phyloP scores from a whole-genome alignment of 2,113 vertebrate species.

The Alligator sinensis region DNA sequence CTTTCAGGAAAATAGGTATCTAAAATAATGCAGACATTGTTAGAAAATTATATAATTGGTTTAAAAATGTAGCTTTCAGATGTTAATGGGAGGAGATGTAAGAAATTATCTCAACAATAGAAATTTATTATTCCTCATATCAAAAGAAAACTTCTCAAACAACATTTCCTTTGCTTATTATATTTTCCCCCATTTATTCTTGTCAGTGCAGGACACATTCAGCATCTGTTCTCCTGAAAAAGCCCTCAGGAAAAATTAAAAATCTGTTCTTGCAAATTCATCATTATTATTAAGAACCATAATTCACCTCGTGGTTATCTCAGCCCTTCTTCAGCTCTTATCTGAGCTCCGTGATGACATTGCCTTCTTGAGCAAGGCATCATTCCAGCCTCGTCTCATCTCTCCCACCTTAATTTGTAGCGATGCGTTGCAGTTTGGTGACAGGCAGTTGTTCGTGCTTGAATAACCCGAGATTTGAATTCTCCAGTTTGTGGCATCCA shows the following conservation, averaged over 20 bases:
- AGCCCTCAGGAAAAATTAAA: conserved; percentile 81
- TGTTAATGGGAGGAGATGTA: background rate
- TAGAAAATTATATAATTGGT: conserved; percentile 8
- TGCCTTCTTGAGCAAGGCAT: conserved; percentile 73
- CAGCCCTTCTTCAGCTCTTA: conserved; percentile 63
- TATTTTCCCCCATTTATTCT: conserved; percentile 65
- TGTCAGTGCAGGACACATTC: conserved; percentile 73
- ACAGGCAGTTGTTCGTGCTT: conserved; percentile 88
- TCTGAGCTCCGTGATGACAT: conserved; percentile 75
- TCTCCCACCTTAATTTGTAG: conserved; percentile 84
- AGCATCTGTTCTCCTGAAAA: conserved; percentile 80
- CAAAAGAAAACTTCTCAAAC: conserved; percentile 47
- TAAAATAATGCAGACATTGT: conserved; percentile 8
- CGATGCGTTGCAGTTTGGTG: conserved; percentile 82
- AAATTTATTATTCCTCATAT: conserved; percentile 51
- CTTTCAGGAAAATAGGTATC: background rate
- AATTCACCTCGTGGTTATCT: conserved; percentile 78
- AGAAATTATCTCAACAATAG: conserved; percentile 33
- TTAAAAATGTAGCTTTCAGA: conserved; percentile 41
- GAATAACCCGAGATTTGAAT: conserved; percentile 87
- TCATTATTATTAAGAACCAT: conserved; percentile 77
- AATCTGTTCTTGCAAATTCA: conserved; percentile 80
- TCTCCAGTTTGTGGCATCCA: conserved; percentile 87
- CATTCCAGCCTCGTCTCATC: conserved; percentile 70
- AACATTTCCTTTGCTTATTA: conserved; percentile 56